These are phyloP conservation scores for Gallinago solitaria DNA, from an alignment of 2,797 vertebrate genomes.

Conservation along the genomic window DNA sequence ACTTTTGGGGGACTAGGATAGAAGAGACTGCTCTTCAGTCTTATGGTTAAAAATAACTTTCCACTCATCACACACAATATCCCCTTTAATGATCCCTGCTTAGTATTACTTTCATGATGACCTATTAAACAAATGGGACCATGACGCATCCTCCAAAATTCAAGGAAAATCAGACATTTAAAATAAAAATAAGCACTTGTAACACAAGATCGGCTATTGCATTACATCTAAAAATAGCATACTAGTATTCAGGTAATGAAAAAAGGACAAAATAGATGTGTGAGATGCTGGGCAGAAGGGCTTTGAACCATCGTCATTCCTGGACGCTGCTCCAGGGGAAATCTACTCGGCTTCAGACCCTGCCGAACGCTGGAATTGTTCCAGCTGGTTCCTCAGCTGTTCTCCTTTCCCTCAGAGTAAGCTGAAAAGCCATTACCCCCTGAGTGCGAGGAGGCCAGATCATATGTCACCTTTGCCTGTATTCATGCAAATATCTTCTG, in stretches of 20 bases:
- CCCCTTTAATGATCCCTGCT: slow-evolving; percentile 13
- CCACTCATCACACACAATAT: background rate
- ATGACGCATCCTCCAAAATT: background rate
- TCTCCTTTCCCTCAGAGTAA: background rate
- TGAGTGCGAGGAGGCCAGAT: background rate
- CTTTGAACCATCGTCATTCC: background rate
- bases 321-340: background rate
- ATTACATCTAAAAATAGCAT: background rate
- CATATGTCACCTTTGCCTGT: background rate
- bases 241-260: background rate
- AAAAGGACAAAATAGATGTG: background rate
- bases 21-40: slow-evolving; percentile 35
- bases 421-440: background rate
- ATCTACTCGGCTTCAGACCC: background rate
- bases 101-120: slow-evolving; percentile 7
- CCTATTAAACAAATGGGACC: slow-evolving; percentile 2
- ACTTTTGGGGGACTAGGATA: slow-evolving; percentile 24
- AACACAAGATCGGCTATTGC: fast-evolving
- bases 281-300: background rate
- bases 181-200: background rate
- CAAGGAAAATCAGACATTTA: background rate
- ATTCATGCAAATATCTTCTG: background rate
- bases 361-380: background rate
- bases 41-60: slow-evolving; percentile 48
- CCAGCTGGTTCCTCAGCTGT: background rate